Conservation (phyloP, 2,113 vertebrate genomes). For the Phoenicopterus ruber region DNA sequence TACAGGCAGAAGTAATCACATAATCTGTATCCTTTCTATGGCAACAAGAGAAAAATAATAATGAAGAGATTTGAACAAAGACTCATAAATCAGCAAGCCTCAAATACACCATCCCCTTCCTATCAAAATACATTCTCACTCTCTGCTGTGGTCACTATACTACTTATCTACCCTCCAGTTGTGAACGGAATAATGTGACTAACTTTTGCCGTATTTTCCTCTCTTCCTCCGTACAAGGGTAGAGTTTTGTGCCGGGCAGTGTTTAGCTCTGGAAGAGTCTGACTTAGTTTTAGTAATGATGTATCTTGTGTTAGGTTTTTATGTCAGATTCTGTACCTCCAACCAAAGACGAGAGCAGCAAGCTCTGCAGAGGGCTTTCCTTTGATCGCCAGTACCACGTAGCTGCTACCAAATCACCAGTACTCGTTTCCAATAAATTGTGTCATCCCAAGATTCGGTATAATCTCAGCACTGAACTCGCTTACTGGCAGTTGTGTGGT, state of each 20-base stretch:
- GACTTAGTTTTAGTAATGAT: background rate
- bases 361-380: background rate
- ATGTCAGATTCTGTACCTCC: background rate
- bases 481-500: background rate
- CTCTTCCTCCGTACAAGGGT: background rate
- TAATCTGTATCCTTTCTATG: constrained; percentile 1
- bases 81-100: background rate
- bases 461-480: background rate
- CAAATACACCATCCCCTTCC: background rate
- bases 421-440: background rate
- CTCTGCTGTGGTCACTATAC: background rate
- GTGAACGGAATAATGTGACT: background rate
- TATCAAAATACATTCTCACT: background rate
- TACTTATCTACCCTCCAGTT: background rate
- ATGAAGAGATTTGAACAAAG: background rate
- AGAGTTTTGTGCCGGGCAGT: background rate
- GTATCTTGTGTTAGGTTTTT: background rate
- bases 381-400: background rate
- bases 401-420: background rate
- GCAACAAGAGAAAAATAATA: background rate
- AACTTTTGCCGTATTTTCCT: background rate
- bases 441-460: background rate
- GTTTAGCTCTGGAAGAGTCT: background rate
- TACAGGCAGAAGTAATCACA: background rate
- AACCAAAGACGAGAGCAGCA: background rate